These are phyloP conservation scores for Drosophila phalerata DNA, from an alignment of 2,888 invertebrate genomes.

Conservation along the genomic window DNA sequence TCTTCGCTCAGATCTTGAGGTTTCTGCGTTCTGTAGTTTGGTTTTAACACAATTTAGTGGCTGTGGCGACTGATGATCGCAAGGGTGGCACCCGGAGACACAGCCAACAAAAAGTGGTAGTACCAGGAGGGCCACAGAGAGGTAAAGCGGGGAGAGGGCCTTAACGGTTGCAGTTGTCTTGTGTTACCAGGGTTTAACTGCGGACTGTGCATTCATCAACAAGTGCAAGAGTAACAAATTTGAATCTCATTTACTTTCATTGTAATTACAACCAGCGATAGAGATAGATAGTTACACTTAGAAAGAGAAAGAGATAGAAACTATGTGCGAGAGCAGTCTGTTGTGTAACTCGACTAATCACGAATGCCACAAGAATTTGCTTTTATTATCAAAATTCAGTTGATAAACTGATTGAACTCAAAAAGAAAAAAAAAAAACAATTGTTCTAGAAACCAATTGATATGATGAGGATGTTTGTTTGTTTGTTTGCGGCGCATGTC, in stretches of 20 bases:
- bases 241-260: conserved; percentile 74
- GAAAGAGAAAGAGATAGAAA: neutral
- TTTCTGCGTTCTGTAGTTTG: conserved; percentile 79
- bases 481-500: conserved; percentile 14
- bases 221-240: conserved; percentile 72
- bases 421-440: neutral
- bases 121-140: neutral
- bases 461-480: conserved; percentile 8
- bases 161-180: conserved; percentile 59
- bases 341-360: conserved; percentile 20
- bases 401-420: neutral
- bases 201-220: conserved; percentile 48
- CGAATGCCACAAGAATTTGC: conserved; percentile 3
- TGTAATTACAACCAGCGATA: conserved; percentile 53
- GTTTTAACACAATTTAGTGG: conserved; percentile 81
- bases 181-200: conserved; percentile 48
- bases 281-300: neutral
- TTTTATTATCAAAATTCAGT: conserved; percentile 17
- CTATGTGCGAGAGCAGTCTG: neutral
- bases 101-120: conserved; percentile 36
- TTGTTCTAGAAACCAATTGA: conserved; percentile 1
- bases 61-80: conserved; percentile 54
- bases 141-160: neutral
- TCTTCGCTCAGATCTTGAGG: conserved; percentile 72
- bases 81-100: conserved; percentile 60